These are phyloP conservation scores for Solea senegalensis DNA, from an alignment of 2,113 vertebrate species.

Conservation along the genomic window DNA sequence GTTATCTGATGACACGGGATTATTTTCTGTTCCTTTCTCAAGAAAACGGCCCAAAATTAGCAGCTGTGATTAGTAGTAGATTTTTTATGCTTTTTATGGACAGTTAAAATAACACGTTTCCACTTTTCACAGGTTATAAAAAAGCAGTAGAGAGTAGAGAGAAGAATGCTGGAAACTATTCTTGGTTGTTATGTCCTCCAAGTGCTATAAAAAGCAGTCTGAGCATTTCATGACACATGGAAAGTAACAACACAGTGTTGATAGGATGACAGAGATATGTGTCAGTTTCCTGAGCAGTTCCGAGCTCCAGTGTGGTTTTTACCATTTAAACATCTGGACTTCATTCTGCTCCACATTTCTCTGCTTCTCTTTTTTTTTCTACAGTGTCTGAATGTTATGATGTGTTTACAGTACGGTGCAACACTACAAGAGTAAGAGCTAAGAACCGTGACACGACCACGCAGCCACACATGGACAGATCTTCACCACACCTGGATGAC, in stretches of 20 bases:
- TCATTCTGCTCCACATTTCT: background rate
- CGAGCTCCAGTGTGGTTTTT: slow-evolving; percentile 3
- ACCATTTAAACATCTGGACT: slow-evolving; percentile 32
- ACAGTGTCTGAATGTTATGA: background rate
- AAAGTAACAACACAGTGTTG: slow-evolving; percentile 24
- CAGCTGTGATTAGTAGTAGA: background rate
- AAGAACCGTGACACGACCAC: no score
- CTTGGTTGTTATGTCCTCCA: slow-evolving; percentile 12
- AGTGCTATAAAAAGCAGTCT: slow-evolving; percentile 37
- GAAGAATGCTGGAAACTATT: slow-evolving; percentile 21
- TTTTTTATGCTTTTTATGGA: background rate
- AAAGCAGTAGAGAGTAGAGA: background rate
- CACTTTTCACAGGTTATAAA: background rate
- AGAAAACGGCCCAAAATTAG: background rate
- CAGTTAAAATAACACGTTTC: background rate
- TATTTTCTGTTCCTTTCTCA: background rate
- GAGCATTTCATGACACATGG: slow-evolving; percentile 26
- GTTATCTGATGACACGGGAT: background rate
- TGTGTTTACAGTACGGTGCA: no score
- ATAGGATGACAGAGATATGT: slow-evolving; percentile 15
- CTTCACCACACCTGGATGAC: no score
- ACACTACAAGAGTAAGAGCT: no score
- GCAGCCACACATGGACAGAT: no score
- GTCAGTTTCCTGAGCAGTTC: slow-evolving; percentile 29
- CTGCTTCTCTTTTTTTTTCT: background rate